Conservation (phyloP, 2,888 invertebrate genomes). For the Eilema depressum region DNA sequence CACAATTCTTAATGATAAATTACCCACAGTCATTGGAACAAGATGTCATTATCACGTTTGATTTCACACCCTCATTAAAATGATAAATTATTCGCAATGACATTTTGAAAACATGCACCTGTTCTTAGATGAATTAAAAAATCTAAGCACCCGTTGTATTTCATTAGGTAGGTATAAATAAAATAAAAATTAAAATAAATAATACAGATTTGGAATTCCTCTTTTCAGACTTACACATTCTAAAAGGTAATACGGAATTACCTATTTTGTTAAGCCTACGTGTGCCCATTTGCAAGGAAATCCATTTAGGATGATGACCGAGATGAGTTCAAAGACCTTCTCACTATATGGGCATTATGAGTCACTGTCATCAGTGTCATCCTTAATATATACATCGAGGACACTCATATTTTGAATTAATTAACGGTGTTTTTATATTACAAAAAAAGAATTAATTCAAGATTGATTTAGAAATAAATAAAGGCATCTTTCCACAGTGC, state of each 20-base stretch:
- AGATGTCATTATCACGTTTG: slow-evolving; percentile 72
- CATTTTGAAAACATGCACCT: slow-evolving; percentile 62
- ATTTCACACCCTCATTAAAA: slow-evolving; percentile 49
- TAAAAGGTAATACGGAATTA: slow-evolving; percentile 43
- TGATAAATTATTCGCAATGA: slow-evolving; percentile 83
- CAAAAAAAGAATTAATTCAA: background rate
- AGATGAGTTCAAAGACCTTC: slow-evolving; percentile 67
- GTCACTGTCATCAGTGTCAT: slow-evolving; percentile 27
- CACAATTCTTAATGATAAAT: slow-evolving; percentile 48
- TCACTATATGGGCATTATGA: slow-evolving; percentile 46
- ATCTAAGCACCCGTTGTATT: slow-evolving; percentile 57
- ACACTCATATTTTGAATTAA: slow-evolving; percentile 34
- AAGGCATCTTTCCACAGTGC: background rate
- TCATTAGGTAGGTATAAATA: slow-evolving; percentile 32
- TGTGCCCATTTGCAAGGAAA: slow-evolving; percentile 56
- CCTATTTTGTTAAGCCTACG: slow-evolving; percentile 61
- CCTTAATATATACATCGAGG: slow-evolving; percentile 33
- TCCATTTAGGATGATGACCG: slow-evolving; percentile 54
- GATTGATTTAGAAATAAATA: background rate
- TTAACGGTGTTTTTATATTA: slow-evolving; percentile 18
- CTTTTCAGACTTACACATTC: slow-evolving; percentile 37
- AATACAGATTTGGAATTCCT: background rate
- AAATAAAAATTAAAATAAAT: slow-evolving; percentile 5
- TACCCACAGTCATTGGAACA: slow-evolving; percentile 80
- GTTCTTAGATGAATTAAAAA: too few relatives aligned